Percentiles rank a stretch among this genome's conserved stretches.
Conservation (phyloP, 2,797 vertebrate genomes). For the Pseudochirops cupreus region DNA sequence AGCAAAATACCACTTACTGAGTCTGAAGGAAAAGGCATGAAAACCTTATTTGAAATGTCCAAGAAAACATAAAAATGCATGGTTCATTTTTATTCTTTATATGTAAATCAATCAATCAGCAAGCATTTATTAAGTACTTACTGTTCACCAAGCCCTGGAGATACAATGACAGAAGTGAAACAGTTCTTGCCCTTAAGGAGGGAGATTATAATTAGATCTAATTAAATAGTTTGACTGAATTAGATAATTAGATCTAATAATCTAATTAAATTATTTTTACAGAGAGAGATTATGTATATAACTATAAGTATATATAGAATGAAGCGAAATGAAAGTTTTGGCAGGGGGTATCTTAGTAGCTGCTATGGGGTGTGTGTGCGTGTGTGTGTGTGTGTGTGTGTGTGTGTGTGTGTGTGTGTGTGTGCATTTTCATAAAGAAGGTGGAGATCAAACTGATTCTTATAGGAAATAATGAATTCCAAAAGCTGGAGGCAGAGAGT, state of each 20-base stretch:
- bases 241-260: background rate
- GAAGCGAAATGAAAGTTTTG: background rate
- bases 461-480: background rate
- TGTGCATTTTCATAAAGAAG: background rate
- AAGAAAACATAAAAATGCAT: constrained; percentile 48
- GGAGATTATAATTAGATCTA: background rate
- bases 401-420: background rate
- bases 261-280: background rate
- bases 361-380: background rate
- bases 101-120: constrained; percentile 58
- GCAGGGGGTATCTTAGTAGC: background rate
- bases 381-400: too few relatives aligned
- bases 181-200: background rate
- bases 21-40: constrained; percentile 50
- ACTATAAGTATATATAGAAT: background rate
- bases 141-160: background rate
- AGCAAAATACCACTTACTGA: constrained; percentile 42
- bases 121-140: background rate
- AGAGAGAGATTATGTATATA: background rate
- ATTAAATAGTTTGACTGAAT: background rate
- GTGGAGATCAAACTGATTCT: background rate
- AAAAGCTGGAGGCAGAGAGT: background rate
- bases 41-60: constrained; percentile 57
- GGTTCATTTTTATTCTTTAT: constrained; percentile 58
- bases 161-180: background rate